These are phyloP conservation scores for Hypercompe scribonia DNA, from an alignment of 2,888 invertebrate species.

Conservation along the genomic window DNA sequence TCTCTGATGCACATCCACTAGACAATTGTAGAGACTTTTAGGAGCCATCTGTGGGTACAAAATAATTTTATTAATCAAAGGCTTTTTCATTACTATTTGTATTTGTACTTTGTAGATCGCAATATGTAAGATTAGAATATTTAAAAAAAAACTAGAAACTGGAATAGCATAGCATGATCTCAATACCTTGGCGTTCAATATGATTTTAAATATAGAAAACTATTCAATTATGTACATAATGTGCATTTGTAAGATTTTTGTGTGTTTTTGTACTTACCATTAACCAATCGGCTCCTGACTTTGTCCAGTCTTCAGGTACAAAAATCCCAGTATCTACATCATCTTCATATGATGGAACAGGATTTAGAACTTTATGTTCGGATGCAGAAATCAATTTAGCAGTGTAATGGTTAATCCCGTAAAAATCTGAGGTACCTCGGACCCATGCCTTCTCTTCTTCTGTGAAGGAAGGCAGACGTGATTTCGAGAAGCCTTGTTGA, in stretches of 20 bases:
- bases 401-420: constrained; percentile 90
- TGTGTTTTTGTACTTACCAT: constrained; percentile 53
- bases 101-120: background rate
- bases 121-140: background rate
- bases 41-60: constrained; percentile 77
- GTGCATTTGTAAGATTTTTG: background rate
- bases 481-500: constrained; percentile 71
- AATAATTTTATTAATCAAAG: background rate
- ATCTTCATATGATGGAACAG: constrained; percentile 59
- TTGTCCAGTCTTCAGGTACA: constrained; percentile 59
- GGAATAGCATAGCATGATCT: no score
- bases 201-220: background rate
- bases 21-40: constrained; percentile 84
- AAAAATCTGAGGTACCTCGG: constrained; percentile 68
- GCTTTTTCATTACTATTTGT: background rate
- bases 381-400: constrained; percentile 61
- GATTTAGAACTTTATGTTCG: constrained; percentile 40
- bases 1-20: constrained; percentile 79
- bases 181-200: no score
- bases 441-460: constrained; percentile 66
- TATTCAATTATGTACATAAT: background rate
- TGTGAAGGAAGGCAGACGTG: constrained; percentile 77
- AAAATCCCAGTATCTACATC: constrained; percentile 56
- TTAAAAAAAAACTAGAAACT: background rate
- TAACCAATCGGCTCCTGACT: constrained; percentile 65